Evolutionary conservation across 2,888 invertebrate genomes (phyloP), one percentile per base, ranked within the genome.

Genomic region (Platycheirus albimanus): DNA sequence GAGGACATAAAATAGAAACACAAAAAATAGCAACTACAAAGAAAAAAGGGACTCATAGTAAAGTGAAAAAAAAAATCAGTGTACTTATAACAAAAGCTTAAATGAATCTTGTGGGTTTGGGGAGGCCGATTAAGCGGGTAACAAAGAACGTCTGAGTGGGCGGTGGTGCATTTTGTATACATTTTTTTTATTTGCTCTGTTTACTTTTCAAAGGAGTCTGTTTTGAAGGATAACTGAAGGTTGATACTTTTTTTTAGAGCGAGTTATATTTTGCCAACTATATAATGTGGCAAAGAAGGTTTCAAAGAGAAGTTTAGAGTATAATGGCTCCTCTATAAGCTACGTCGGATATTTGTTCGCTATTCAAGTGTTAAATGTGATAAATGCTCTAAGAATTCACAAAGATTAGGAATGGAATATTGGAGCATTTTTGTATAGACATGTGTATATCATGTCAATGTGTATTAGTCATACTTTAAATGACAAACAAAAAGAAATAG

Each of bases 81-180:
- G n/a, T n/a, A n/a, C 7, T 51, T 36, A 51, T n/a, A 61, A 61
- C 1, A 49, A 43, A 52, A 52, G 52, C 30, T 10, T 11, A 38
- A 28, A 19, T 19, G 47, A 63, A 11, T 33, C 5, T 17, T 52
- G 30, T 36, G 36, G 67, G 36, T 11, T 17, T 19, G 58, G 11
- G 20, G 11, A 52, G 28, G 38, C 45, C 67, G 67, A 54, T 67
- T 63, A 69, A 76, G 63, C 47, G 52, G 8, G 38, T 61, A 63
- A 61, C 7, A 10, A 45, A 45, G 45, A 45, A 11, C 45, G 45
- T 19, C 45, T 17, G 45, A 45, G 45, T 45, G 8, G 13, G 45
- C 15, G 11, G 8, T 7, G 19, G 19, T 17, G 43, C 8, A 43
- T 43, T 15, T 15, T 43, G 43, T 17, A n/a, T n/a, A 13, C 4